Evolutionary conservation across 2,888 invertebrate species (phyloP).

Genomic region (Blastobasis lacticolella): DNA sequence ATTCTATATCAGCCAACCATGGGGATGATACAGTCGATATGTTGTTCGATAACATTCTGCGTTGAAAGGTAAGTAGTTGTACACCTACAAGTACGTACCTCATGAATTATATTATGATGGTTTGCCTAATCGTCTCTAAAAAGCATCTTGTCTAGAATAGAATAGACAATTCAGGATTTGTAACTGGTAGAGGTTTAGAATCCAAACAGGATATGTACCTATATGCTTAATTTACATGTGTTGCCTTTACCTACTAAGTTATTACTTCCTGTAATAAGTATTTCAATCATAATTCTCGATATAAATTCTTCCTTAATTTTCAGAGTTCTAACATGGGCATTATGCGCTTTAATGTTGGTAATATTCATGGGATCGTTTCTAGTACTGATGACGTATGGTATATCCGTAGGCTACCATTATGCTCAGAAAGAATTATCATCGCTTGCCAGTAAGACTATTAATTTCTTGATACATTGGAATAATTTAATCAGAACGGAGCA

Average conservation of each 20-base stretch:
- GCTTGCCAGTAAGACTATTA: conserved; percentile 43
- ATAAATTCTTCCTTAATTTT: background rate
- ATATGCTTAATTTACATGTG: no score
- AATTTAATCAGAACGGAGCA: no score
- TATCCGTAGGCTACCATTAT: conserved; percentile 63
- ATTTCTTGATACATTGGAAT: background rate
- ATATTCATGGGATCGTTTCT: conserved; percentile 48
- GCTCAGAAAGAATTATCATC: conserved; percentile 59
- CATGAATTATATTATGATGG: no score
- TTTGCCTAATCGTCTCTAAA: no score
- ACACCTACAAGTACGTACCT: no score
- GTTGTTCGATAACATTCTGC: conserved; percentile 55
- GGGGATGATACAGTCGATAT: conserved; percentile 54
- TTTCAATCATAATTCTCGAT: no score
- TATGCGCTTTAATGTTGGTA: conserved; percentile 56
- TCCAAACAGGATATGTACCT: no score
- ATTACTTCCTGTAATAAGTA: no score
- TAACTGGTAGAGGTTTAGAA: no score
- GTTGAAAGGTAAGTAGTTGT: conserved; percentile 44
- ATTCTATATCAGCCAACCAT: conserved; percentile 20
- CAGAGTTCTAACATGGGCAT: conserved; percentile 59
- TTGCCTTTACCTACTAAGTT: no score
- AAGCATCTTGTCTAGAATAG: no score
- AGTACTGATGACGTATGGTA: conserved; percentile 55
- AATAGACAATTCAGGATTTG: no score